Base-by-base conservation (phyloP, 2,797 vertebrate species). In the Sebastes goodei region DNA sequence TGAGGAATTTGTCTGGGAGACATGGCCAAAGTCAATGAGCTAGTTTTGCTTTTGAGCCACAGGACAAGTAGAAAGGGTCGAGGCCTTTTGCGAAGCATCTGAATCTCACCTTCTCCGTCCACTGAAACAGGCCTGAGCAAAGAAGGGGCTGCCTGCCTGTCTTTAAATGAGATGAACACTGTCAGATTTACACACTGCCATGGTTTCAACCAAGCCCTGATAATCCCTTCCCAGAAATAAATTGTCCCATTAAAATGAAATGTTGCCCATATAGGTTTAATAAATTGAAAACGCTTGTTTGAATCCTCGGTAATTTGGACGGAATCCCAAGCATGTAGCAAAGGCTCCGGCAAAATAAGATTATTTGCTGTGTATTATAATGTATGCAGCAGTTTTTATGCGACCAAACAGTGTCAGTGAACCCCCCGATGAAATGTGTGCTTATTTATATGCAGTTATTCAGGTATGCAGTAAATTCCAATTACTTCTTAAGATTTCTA, bases 401-500 rank as follows among this genome's bases (percentile, higher is more conserved):
- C 83, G 74, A 93, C 94, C 93, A 94, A 94, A 94, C 92, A 93
- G 93, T 92, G 92, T 94, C 91, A 94, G 84, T 86, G 92, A 95
- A 93, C 88, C 93, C 91, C 88, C 87, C 86, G 42, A 90, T 93
- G 92, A 95, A 95, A 96, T 91, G 84, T 93, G 83, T 89, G 85
- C 94, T 95, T 94, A 96, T 97, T 97, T 95, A 96, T 96, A 96
- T 96, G 96, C 96, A 97, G 96, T 96, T 96, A 97, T 96, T 97
- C 96, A 96, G 96, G 95, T 97, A 96, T 96, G 96, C 96, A 96
- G 94, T 96, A 96, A 96, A 97, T 96, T 97, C 96, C 95, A 96
- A 97, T 97, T 97, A 96, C 95, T 95, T 96, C 95, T 96, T 96
- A 96, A 96, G 95, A 96, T 96, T 96, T 96, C 93, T 96, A 94